Percentiles rank a stretch among this genome's conserved stretches.
These are phyloP conservation scores for Dicrurus megarhynchus DNA, from an alignment of 2,113 vertebrate genomes.

Conservation along the genomic window DNA sequence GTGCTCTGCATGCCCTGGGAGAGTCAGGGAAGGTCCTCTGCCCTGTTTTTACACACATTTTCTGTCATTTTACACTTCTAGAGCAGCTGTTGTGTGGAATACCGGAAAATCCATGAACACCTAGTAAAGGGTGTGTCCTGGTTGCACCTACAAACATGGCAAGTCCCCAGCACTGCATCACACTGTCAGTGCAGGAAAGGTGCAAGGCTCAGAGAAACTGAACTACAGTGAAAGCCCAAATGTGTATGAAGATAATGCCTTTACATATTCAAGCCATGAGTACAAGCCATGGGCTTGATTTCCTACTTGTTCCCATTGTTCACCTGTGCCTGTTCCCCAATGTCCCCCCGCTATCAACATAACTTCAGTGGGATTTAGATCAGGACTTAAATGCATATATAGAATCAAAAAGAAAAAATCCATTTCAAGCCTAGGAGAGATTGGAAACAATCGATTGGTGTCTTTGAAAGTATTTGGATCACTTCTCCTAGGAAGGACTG, in stretches of 20 bases:
- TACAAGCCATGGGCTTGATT: neutral
- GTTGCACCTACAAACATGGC: neutral
- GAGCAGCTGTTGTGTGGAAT: neutral
- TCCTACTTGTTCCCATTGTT: neutral
- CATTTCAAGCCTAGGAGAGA: neutral
- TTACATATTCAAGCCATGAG: neutral
- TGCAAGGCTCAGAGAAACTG: neutral
- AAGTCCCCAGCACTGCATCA: neutral
- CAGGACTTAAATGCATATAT: neutral
- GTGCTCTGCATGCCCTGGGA: neutral
- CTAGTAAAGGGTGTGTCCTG: neutral
- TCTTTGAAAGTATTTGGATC: neutral
- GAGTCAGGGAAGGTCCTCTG: neutral
- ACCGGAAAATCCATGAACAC: neutral
- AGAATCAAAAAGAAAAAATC: neutral
- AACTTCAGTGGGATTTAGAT: neutral
- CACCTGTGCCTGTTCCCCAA: rapidly evolving
- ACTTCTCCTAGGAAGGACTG: neutral
- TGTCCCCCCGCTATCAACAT: neutral
- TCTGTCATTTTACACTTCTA: neutral
- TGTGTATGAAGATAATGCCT: neutral
- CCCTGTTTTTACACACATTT: neutral
- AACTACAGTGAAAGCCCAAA: neutral
- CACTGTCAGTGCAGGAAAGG: neutral
- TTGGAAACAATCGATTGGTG: neutral